Evolutionary conservation across 1,140 invertebrate species (phyloP).

Genomic region (Paraescarpia echinospica): DNA sequence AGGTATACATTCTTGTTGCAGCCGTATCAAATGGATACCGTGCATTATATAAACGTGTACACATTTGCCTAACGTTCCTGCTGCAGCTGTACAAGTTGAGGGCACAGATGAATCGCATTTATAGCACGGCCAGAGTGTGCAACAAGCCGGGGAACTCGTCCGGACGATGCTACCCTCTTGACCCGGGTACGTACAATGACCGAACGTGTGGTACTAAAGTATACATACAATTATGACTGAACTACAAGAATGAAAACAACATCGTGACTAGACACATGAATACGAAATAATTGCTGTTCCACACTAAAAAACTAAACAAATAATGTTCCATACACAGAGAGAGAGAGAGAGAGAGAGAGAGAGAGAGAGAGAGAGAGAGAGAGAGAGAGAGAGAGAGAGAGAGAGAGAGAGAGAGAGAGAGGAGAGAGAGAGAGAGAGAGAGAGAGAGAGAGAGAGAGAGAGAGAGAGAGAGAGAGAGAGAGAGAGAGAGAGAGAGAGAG

Average conservation of each 20-base stretch:
- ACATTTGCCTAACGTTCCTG: background rate
- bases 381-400: slow-evolving; percentile 22
- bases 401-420: slow-evolving; percentile 23
- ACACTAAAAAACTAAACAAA: no score
- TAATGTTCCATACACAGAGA: no score
- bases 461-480: no score
- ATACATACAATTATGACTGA: background rate
- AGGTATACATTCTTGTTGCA: no score
- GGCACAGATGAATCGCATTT: slow-evolving; percentile 76
- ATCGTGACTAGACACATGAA: no score
- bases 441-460: slow-evolving; percentile 19
- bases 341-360: slow-evolving; percentile 13
- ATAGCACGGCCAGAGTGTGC: slow-evolving; percentile 79
- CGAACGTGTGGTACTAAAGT: background rate
- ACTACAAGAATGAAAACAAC: background rate
- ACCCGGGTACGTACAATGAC: slow-evolving; percentile 68
- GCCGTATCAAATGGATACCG: no score
- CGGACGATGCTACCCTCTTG: slow-evolving; percentile 70
- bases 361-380: slow-evolving; percentile 20
- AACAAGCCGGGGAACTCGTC: slow-evolving; percentile 57
- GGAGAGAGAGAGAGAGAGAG: slow-evolving; percentile 11
- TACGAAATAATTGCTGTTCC: no score
- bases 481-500: no score
- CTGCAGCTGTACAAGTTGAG: slow-evolving; percentile 66
- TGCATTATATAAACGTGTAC: background rate